These are phyloP conservation scores for Poecilia picta DNA, from an alignment of 2,797 vertebrate genomes.

Conservation along the genomic window DNA sequence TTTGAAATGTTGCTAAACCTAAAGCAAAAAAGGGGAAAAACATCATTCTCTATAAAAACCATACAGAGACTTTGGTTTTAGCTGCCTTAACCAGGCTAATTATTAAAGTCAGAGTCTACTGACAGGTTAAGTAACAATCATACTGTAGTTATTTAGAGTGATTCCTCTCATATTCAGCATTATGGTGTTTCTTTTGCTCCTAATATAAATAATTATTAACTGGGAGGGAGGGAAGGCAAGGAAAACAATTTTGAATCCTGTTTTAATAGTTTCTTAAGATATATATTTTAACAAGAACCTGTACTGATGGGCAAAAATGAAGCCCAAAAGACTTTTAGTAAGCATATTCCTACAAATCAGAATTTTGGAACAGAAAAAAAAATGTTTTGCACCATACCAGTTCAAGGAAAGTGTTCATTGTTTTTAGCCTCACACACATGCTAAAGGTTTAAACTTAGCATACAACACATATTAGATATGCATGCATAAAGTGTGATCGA, in stretches of 20 bases:
- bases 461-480: conserved; percentile 64
- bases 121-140: background rate
- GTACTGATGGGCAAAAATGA: background rate
- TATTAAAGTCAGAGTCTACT: background rate
- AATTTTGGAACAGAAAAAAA: background rate
- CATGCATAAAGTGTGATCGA: conserved; percentile 76
- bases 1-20: background rate
- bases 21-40: background rate
- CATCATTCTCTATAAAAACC: background rate
- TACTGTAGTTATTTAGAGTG: background rate
- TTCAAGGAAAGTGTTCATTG: conserved; percentile 42
- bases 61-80: background rate
- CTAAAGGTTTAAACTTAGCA: conserved; percentile 52
- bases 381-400: conserved; percentile 31
- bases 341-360: background rate
- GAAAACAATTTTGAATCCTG: background rate
- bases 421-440: conserved; percentile 45
- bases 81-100: background rate
- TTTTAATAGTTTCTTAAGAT: background rate
- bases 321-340: background rate
- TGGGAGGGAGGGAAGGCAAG: background rate
- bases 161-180: background rate
- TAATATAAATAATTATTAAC: background rate
- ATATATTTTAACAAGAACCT: background rate
- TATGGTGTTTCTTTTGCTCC: background rate